Conservation (phyloP, 2,113 vertebrate species). For the Crotalus horridus region DNA sequence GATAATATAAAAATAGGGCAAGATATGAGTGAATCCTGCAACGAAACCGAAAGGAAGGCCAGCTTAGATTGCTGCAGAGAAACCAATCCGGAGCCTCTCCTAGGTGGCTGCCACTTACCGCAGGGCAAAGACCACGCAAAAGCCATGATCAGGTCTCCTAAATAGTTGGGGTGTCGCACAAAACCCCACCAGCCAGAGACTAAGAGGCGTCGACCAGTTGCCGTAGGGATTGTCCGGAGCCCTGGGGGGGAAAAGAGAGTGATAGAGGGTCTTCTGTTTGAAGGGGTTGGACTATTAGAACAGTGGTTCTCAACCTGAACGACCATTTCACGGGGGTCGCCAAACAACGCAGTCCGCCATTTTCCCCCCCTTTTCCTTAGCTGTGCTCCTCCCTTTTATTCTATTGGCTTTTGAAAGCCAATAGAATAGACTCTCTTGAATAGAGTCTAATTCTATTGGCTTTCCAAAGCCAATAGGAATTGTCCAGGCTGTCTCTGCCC, state of each 20-base stretch:
- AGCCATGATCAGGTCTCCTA: slow-evolving; percentile 90
- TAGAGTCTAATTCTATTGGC: too few relatives aligned
- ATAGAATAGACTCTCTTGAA: too few relatives aligned
- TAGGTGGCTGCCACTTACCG: slow-evolving; percentile 69
- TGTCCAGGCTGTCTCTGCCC: too few relatives aligned
- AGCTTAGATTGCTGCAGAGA: background rate
- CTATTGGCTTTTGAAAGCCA: too few relatives aligned
- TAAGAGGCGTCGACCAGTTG: slow-evolving; percentile 81
- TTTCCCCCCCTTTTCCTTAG: too few relatives aligned
- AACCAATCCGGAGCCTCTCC: background rate
- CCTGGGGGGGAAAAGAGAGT: slow-evolving; percentile 55
- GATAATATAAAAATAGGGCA: slow-evolving; percentile 86
- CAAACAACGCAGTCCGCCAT: too few relatives aligned
- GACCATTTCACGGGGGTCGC: too few relatives aligned
- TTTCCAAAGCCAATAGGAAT: too few relatives aligned
- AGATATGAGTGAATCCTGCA: slow-evolving; percentile 76
- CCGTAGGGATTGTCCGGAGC: slow-evolving; percentile 84
- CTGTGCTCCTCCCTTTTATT: too few relatives aligned
- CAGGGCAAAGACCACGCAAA: slow-evolving; percentile 89
- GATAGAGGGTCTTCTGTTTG: too few relatives aligned
- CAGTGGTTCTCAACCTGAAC: too few relatives aligned
- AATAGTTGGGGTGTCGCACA: slow-evolving; percentile 88
- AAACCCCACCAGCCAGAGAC: slow-evolving; percentile 92
- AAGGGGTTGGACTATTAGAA: too few relatives aligned
- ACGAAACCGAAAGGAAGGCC: background rate